Conservation (phyloP, 2,113 vertebrate species). For the Apodemus sylvaticus region DNA sequence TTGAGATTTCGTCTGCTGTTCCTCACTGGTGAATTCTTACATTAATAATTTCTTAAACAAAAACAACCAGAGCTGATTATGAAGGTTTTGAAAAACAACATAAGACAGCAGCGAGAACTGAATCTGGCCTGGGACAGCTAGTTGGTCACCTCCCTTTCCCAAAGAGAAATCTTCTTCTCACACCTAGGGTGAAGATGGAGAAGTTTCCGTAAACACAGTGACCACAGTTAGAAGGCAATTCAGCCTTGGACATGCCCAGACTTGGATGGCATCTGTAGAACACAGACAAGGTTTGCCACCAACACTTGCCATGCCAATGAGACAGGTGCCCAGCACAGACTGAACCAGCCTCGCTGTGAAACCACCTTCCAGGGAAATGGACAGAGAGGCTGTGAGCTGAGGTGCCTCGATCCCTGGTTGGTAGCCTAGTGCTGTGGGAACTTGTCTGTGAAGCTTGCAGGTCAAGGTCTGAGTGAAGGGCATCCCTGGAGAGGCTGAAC, state of each 20-base stretch:
- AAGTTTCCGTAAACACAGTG: not conserved
- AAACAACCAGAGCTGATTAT: not conserved
- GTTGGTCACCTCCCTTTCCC: not conserved
- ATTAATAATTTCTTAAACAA: not conserved
- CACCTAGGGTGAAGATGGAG: not conserved
- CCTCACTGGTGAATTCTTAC: not conserved
- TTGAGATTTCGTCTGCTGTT: slow-evolving; percentile 9
- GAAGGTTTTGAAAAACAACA: not conserved
- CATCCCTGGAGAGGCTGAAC: not conserved
- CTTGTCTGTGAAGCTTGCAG: not conserved
- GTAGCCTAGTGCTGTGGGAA: not conserved
- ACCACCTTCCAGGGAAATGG: not conserved
- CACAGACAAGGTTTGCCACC: not conserved
- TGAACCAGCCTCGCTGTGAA: slow-evolving; percentile 49
- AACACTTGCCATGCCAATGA: not conserved
- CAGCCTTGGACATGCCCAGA: not conserved
- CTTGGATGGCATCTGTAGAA: not conserved
- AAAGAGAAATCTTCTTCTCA: slow-evolving; percentile 7
- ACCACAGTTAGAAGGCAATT: not conserved
- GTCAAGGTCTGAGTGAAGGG: not conserved
- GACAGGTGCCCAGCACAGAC: not conserved
- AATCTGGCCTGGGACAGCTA: not conserved
- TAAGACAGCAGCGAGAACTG: not conserved
- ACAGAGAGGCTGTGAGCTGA: not conserved
- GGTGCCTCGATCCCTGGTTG: not conserved